These are phyloP conservation scores for Toxonevra muliebris DNA, from an alignment of 2,888 invertebrate genomes.

Conservation along the genomic window DNA sequence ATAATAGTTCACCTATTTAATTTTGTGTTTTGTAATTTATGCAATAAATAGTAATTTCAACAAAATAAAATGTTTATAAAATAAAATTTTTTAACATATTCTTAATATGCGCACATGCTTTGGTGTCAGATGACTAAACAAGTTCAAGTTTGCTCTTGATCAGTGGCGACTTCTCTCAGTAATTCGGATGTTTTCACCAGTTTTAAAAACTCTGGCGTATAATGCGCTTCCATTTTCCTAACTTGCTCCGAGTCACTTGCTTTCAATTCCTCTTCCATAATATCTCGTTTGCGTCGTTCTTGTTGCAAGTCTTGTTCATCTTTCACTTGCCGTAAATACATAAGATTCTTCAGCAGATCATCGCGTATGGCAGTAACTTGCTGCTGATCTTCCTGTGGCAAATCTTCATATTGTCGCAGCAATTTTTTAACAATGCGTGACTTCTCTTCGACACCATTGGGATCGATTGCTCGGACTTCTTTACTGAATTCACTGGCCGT, in stretches of 20 bases:
- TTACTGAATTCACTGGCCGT: constrained; percentile 39
- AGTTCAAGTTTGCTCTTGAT: too few relatives aligned
- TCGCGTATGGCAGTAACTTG: constrained; percentile 46
- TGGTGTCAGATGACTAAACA: too few relatives aligned
- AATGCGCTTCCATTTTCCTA: constrained; percentile 37
- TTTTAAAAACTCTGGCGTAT: constrained; percentile 49
- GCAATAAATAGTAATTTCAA: too few relatives aligned
- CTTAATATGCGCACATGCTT: too few relatives aligned
- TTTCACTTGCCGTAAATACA: constrained; percentile 46
- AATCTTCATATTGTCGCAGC: constrained; percentile 54
- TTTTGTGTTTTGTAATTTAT: too few relatives aligned
- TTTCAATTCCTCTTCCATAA: constrained; percentile 27
- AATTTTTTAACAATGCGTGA: constrained; percentile 58
- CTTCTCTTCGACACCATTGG: constrained; percentile 49
- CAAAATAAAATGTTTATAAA: too few relatives aligned
- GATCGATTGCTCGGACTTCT: constrained; percentile 43
- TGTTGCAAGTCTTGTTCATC: constrained; percentile 32
- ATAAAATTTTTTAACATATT: too few relatives aligned
- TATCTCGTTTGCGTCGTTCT: constrained; percentile 35
- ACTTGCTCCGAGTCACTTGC: constrained; percentile 12
- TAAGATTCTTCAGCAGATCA: constrained; percentile 52
- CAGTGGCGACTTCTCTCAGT: constrained; percentile 39
- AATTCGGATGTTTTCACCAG: constrained; percentile 53
- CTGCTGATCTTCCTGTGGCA: constrained; percentile 53
- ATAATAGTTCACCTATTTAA: too few relatives aligned